Percentiles rank a stretch among this genome's conserved stretches.
Evolutionary conservation across 2,797 vertebrate genomes (phyloP).

Genomic region (Pampus argenteus): DNA sequence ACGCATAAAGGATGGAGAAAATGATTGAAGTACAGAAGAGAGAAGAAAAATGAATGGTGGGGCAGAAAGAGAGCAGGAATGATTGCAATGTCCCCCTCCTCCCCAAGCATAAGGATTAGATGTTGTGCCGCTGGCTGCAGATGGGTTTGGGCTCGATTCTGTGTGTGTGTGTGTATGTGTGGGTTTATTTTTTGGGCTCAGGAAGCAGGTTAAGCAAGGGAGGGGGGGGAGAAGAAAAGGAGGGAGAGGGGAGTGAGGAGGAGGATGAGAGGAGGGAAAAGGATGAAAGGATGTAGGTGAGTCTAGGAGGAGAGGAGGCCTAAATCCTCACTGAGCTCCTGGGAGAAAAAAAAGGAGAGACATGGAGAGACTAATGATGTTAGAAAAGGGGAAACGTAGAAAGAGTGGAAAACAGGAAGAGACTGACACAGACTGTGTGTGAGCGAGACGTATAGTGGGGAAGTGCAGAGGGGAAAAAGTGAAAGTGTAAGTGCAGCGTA

Average conservation of each 20-base stretch:
- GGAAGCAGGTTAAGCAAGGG: constrained; percentile 68
- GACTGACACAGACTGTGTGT: constrained; percentile 22
- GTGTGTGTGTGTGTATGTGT: constrained; percentile 46
- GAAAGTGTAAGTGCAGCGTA: constrained; percentile 54
- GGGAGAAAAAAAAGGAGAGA: constrained; percentile 61
- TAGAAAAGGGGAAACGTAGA: constrained; percentile 51
- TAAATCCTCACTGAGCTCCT: constrained; percentile 73
- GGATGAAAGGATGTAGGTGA: constrained; percentile 78
- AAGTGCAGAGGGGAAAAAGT: constrained; percentile 24
- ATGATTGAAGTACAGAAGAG: constrained; percentile 44
- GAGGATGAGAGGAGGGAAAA: constrained; percentile 51
- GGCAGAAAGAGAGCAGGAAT: constrained; percentile 55
- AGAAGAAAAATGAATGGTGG: constrained; percentile 58
- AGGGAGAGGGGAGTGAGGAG: constrained; percentile 32
- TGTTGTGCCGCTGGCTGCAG: constrained; percentile 73
- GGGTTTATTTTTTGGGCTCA: constrained; percentile 59
- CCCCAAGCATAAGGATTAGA: constrained; percentile 74
- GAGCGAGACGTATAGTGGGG: constrained; percentile 25
- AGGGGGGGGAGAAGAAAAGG: constrained; percentile 28
- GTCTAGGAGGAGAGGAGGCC: constrained; percentile 70
- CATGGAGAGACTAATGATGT: constrained; percentile 67
- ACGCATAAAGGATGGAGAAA: constrained; percentile 45
- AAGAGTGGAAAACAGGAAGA: constrained; percentile 51
- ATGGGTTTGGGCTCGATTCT: constrained; percentile 72
- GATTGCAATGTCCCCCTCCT: constrained; percentile 60